Base-by-base conservation (phyloP, 2,888 invertebrate species). In the Lasioglossum villosulum region DNA sequence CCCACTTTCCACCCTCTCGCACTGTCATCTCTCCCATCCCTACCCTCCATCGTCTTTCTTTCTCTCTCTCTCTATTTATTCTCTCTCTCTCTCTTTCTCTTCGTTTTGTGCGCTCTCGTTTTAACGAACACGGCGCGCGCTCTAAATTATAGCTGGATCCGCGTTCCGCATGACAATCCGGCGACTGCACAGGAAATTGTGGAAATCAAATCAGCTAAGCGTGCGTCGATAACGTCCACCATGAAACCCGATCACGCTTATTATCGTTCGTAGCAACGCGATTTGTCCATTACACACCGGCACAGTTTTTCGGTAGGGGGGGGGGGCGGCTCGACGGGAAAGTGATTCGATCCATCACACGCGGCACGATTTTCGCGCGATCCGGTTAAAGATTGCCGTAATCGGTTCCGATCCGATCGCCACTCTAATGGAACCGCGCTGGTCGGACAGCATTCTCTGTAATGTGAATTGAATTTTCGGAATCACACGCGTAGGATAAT, bases 151-250 rank as follows among this genome's bases (percentile, higher is more conserved):
- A 78, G 85, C 90, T 78, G 83, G 86, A 86, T 85, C 70, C 88
- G 85, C 82, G 86, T 89, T 89, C 81, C 89, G 87, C 87, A 80
- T 89, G 87, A 87, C 89, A 87, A 87, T 86, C 80, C 88, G 74
- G 73, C 66, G 74, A 76, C 68, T 75, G 23, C 82, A 80, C 88
- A 82, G 89, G 88, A 89, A 89, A 89, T 89, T 86, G 88, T 74
- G 88, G 88, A 88, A 89, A 89, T 89, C 90, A 85, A 88, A 89
- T 89, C 88, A 77, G 83, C 86, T 85, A 86, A 90, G 83, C 89
- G 90, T 78, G 85, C 82, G 72, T 56, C 84, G 85, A 80, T 89
- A 56, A 84, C 85, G 83, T 83, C 70, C 70, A 74, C 63, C 78
- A 19, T 75, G 71, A 80, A 30, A 83, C 78, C 81, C 42, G 52